phyloP scores from a whole-genome alignment of 2,797 vertebrate genomes.

The Macroramphosus scolopax region DNA sequence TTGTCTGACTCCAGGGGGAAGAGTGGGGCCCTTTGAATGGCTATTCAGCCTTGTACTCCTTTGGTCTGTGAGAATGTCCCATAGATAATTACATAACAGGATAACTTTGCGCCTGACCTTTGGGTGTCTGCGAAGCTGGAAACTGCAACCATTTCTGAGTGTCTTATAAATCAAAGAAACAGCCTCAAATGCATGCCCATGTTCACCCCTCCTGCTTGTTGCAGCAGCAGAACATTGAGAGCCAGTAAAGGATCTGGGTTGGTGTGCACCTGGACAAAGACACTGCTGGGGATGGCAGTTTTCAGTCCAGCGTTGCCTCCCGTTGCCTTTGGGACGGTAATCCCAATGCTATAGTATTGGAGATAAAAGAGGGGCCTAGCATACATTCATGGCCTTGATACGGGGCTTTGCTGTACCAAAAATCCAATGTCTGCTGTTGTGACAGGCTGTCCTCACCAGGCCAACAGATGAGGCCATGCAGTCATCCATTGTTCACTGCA shows the following conservation, averaged over 20 bases:
- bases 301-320: conserved; percentile 48
- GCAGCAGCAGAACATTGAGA: conserved; percentile 42
- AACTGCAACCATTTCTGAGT: conserved; percentile 31
- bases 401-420: conserved; percentile 65
- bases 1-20: conserved; percentile 47
- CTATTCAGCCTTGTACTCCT: conserved; percentile 31
- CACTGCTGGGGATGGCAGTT: conserved; percentile 67
- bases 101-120: conserved; percentile 54
- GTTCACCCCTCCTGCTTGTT: conserved; percentile 13
- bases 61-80: conserved; percentile 56
- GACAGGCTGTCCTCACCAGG: conserved; percentile 41
- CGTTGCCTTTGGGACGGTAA: conserved; percentile 70
- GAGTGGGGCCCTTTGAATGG: conserved; percentile 47
- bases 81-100: conserved; percentile 62
- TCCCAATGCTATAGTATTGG: conserved; percentile 61
- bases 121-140: conserved; percentile 38
- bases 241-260: conserved; percentile 29
- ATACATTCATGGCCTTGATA: conserved; percentile 67
- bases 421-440: conserved; percentile 56
- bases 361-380: conserved; percentile 71
- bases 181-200: conserved; percentile 2
- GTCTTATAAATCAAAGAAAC: conserved; percentile 37
- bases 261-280: conserved; percentile 61
- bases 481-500: conserved; percentile 42
- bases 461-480: conserved; percentile 38